phyloP scores from a whole-genome alignment of 2,888 invertebrate genomes.

The Drosophila mimetica region DNA sequence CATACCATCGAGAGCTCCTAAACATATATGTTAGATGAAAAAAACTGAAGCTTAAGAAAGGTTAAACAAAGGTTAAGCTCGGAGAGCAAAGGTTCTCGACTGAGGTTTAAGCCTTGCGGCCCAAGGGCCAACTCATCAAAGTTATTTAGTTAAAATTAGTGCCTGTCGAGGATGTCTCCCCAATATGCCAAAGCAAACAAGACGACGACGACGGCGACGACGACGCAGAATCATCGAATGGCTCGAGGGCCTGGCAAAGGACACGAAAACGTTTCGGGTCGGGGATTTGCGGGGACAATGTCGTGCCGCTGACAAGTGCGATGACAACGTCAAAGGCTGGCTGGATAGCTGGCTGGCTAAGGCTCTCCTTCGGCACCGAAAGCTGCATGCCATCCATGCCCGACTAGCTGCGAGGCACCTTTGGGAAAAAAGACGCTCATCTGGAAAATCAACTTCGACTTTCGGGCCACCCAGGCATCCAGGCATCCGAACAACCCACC shows the following conservation, averaged over 20 bases:
- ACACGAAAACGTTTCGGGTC: conserved; percentile 44
- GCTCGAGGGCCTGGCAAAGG: conserved; percentile 56
- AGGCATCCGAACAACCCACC: neutral
- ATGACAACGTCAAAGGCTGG: conserved; percentile 64
- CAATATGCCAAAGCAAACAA: conserved; percentile 72
- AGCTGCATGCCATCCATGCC: conserved; percentile 45
- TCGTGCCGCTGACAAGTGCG: conserved; percentile 70
- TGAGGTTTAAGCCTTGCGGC: conserved; percentile 31
- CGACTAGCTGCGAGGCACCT: conserved; percentile 65
- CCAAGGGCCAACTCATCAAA: conserved; percentile 66
- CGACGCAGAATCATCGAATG: conserved; percentile 42
- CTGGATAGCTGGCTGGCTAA: neutral
- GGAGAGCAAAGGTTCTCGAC: conserved; percentile 18
- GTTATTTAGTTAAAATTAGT: conserved; percentile 77
- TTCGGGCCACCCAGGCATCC: conserved; percentile 65
- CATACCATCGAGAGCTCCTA: conserved; percentile 15
- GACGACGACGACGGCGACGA: conserved; percentile 45
- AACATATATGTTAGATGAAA: conserved; percentile 24
- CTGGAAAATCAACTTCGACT: conserved; percentile 72
- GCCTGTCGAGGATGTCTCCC: conserved; percentile 74
- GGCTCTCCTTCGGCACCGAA: neutral
- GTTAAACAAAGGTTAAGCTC: conserved; percentile 75
- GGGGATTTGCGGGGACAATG: conserved; percentile 43
- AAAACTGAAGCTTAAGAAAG: conserved; percentile 49
- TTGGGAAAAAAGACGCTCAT: conserved; percentile 67